Percentiles rank a stretch among this genome's conserved stretches.
Evolutionary conservation across 2,797 vertebrate genomes (phyloP).

Genomic region (Sparidentex hasta): DNA sequence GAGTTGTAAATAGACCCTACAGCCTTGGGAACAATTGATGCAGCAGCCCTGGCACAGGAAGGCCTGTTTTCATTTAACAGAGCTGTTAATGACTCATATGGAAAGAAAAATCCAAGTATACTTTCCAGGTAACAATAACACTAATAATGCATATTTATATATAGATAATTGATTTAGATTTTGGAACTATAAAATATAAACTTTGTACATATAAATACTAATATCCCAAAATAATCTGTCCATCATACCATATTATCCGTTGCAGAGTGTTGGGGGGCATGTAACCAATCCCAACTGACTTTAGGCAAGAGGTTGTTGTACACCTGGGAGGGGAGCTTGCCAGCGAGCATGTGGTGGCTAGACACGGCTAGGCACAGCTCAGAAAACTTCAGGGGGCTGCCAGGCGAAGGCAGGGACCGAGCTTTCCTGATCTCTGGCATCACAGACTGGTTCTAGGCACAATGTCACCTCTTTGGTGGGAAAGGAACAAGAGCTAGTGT

Average conservation of each 20-base stretch:
- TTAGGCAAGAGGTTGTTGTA: no score
- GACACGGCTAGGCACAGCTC: no score
- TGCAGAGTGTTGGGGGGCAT: neutral
- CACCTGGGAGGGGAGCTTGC: no score
- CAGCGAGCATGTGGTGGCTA: no score
- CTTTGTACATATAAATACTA: neutral
- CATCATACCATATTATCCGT: neutral
- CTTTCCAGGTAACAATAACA: neutral
- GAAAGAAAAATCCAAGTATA: constrained; percentile 2
- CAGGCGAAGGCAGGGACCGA: no score
- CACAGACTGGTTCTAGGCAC: no score
- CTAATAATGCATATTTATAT: neutral
- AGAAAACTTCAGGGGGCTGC: no score
- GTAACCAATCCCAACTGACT: neutral
- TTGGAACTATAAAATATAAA: neutral
- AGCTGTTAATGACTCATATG: constrained; percentile 12
- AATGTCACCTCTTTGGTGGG: no score
- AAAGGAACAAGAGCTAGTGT: no score
- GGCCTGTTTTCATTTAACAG: constrained; percentile 20
- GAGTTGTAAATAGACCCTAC: constrained; percentile 32
- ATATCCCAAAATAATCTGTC: neutral
- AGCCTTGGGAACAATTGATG: constrained; percentile 52
- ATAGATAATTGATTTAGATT: neutral
- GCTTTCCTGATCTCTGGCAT: no score
- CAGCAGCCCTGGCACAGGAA: constrained; percentile 22